Evolutionary conservation across 64 coral and sea anemone genomes (phyloP), one percentile per base, ranked within the genome.

Genomic region (Stichodactyla helianthus): DNA sequence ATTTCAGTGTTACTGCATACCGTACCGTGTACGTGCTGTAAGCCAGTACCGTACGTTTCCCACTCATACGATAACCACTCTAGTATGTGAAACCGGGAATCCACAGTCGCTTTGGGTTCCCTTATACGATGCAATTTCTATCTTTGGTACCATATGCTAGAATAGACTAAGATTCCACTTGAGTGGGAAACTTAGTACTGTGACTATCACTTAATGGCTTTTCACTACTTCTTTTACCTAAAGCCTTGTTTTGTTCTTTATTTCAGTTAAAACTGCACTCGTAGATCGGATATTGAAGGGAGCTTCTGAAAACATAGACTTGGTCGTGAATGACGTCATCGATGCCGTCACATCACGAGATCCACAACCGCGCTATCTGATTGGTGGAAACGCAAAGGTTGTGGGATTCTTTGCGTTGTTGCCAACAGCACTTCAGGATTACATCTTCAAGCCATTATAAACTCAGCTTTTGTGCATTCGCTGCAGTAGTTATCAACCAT

Each of bases 261-360:
- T 22, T 31, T 74, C 68, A 74, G 68, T 5, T 23, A 74, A 74
- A 19, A n/a, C 10, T 27, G 25, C 2, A 4, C n/a, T 74, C 4
- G n/a, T 12, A 10, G 25, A 74, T 13, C 1, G 9, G 23, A 23
- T 74, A 3, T 0, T 27, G 0, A 31, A 27, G 4, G 23, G 11
- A 15, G 6, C 22, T 5, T 74, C 25, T 11, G 23, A 31, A 4
- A 74, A 55, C 26, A 19, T 56, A 18, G 50, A 87, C 31, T 16
- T 77, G n/a, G 88, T 89, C 14, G 61, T 83, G 54, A 77, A 89
- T 71, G 88, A 79, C 19, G 79, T 89, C n/a, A 59, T 89, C 5
- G 88, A 89, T 22, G 88, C 88, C 13, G 8, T 89, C 23, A 83
- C 88, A 26, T 83, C 56, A 83, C 79, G 60, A 20, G 51, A 59